Percentiles rank a stretch among this genome's conserved stretches.
Conservation (phyloP, 2,113 vertebrate genomes). For the Hippocampus barbouri region DNA sequence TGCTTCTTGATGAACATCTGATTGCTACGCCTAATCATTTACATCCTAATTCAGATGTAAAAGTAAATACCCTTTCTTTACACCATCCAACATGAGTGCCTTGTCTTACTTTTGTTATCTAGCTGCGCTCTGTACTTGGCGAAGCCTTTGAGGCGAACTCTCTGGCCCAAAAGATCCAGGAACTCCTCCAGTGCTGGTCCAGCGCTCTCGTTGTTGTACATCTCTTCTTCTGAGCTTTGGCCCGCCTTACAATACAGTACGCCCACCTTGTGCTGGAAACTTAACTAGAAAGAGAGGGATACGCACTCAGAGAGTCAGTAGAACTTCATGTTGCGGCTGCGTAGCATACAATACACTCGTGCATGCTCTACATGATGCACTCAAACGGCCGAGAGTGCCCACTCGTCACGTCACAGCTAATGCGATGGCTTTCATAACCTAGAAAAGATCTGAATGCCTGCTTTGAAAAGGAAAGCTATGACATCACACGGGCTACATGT, state of each 20-base stretch:
- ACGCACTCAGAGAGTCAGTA: slow-evolving; percentile 35
- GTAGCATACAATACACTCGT: slow-evolving; percentile 19
- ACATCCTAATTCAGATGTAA: too few species aligned
- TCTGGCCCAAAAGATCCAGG: slow-evolving; percentile 92
- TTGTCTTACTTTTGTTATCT: slow-evolving; percentile 93
- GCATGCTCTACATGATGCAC: slow-evolving; percentile 39
- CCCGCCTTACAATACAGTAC: slow-evolving; percentile 94
- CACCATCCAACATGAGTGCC: slow-evolving; percentile 25
- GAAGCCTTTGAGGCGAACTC: slow-evolving; percentile 93
- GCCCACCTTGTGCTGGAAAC: slow-evolving; percentile 98
- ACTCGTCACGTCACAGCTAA: slow-evolving; percentile 55
- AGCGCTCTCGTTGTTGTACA: slow-evolving; percentile 96
- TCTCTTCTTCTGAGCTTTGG: slow-evolving; percentile 96
- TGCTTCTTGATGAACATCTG: too few species aligned
- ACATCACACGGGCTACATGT: slow-evolving; percentile 36
- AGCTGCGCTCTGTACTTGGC: slow-evolving; percentile 95
- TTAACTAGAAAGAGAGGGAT: slow-evolving; percentile 79
- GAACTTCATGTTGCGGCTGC: slow-evolving; percentile 34
- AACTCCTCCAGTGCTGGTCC: slow-evolving; percentile 93
- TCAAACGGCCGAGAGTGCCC: slow-evolving; percentile 22
- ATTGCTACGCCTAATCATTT: too few species aligned
- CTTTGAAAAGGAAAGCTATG: slow-evolving; percentile 38
- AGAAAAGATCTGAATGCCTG: slow-evolving; percentile 37
- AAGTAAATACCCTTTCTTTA: neutral
- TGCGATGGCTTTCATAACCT: slow-evolving; percentile 36